Percentiles rank a stretch among this genome's conserved stretches.
phyloP scores from a whole-genome alignment of 2,113 vertebrate species.

The Prinia subflava region DNA sequence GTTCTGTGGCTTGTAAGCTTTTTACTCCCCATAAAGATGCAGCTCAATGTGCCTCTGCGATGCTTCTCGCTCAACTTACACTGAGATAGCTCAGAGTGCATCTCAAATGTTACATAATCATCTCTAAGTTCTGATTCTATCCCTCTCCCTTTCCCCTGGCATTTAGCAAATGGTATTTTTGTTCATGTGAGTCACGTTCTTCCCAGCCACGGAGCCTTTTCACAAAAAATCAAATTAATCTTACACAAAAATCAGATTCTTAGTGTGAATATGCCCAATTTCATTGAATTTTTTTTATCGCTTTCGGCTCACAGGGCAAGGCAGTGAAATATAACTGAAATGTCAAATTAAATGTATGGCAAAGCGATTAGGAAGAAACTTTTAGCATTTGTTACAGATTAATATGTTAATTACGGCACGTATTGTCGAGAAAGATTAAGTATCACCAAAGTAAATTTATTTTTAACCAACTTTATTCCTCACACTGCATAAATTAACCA shows the following conservation, averaged over 20 bases:
- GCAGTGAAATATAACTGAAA: slow-evolving; percentile 43
- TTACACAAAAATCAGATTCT: neutral
- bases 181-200: slow-evolving; percentile 23
- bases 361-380: slow-evolving; percentile 56
- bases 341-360: slow-evolving; percentile 48
- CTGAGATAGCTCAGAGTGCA: neutral
- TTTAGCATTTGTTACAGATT: slow-evolving; percentile 62
- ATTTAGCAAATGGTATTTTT: slow-evolving; percentile 12
- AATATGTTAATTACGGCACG: slow-evolving; percentile 66
- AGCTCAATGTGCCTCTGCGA: neutral
- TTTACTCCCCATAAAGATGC: neutral
- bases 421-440: slow-evolving; percentile 61
- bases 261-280: slow-evolving; percentile 18
- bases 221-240: slow-evolving; percentile 54
- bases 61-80: neutral
- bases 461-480: slow-evolving; percentile 64
- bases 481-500: slow-evolving; percentile 64
- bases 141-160: neutral
- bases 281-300: neutral
- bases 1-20: neutral
- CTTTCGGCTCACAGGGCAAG: neutral
- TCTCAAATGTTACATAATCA: neutral
- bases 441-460: slow-evolving; percentile 66
- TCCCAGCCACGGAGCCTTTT: neutral
- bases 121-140: neutral